Evolutionary conservation across 1,140 invertebrate genomes (phyloP).

Genomic region (Bilobella aurantiaca): DNA sequence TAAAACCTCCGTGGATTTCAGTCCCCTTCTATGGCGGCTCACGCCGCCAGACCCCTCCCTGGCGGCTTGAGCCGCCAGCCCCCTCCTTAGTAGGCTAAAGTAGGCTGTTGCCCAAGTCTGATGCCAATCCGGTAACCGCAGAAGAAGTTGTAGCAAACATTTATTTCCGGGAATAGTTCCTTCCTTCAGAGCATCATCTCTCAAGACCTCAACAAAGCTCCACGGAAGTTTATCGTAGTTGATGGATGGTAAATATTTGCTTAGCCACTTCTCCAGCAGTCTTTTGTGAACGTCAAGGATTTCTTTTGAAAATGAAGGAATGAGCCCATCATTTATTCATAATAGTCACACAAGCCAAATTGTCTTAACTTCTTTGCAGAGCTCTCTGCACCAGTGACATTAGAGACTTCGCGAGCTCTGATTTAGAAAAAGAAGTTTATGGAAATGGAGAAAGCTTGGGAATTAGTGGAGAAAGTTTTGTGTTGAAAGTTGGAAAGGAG

Average conservation of each 20-base stretch:
- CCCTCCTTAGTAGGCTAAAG: too few species aligned
- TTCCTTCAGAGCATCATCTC: background rate
- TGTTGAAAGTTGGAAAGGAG: too few species aligned
- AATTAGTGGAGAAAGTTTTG: too few species aligned
- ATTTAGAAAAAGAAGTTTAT: too few species aligned
- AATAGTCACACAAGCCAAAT: background rate
- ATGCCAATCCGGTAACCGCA: background rate
- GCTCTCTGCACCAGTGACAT: background rate
- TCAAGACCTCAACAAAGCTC: background rate
- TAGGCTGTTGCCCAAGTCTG: too few species aligned
- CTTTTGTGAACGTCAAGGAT: background rate
- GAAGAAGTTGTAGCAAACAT: background rate
- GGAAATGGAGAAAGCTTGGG: too few species aligned
- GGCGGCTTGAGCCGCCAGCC: too few species aligned
- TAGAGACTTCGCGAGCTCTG: too few species aligned
- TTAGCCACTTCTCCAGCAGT: conserved; percentile 15
- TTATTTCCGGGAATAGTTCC: conserved; percentile 2
- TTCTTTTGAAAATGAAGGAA: background rate
- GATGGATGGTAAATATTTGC: conserved; percentile 33
- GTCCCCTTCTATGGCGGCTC: too few species aligned
- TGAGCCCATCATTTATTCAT: background rate
- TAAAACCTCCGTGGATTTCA: too few species aligned
- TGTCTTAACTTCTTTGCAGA: background rate
- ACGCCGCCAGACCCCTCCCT: too few species aligned
- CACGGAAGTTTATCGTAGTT: background rate